These are phyloP conservation scores for Cryptus armator DNA, from an alignment of 2,888 invertebrate species.

Conservation along the genomic window DNA sequence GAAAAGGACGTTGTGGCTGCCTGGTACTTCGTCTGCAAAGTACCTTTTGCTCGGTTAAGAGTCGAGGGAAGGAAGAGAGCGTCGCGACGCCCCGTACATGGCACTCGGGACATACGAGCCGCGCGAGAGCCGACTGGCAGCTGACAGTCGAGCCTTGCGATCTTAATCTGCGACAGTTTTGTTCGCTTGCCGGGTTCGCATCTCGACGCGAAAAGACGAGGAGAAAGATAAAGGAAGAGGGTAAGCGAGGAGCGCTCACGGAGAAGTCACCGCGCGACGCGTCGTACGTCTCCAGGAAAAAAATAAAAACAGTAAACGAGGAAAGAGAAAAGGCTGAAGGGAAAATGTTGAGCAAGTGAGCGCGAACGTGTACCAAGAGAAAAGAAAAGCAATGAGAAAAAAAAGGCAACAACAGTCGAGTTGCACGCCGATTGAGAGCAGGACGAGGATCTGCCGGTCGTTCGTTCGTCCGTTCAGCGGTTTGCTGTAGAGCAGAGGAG, in stretches of 20 bases:
- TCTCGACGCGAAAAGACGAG: constrained; percentile 59
- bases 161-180: constrained; percentile 81
- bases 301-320: constrained; percentile 50
- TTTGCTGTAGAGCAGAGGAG: constrained; percentile 25
- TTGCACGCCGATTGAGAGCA: constrained; percentile 78
- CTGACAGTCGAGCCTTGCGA: constrained; percentile 82
- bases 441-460: constrained; percentile 76
- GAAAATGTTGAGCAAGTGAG: constrained; percentile 53
- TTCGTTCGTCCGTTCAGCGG: constrained; percentile 53
- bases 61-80: constrained; percentile 46
- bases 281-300: constrained; percentile 52
- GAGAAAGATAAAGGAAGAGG: constrained; percentile 44
- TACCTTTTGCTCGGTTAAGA: constrained; percentile 36
- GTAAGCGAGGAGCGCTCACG: neutral
- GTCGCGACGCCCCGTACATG: constrained; percentile 70
- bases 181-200: constrained; percentile 70
- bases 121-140: constrained; percentile 76
- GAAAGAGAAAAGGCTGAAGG: constrained; percentile 47
- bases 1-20: constrained; percentile 38
- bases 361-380: constrained; percentile 35
- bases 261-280: constrained; percentile 47
- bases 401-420: constrained; percentile 69
- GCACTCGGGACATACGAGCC: constrained; percentile 75
- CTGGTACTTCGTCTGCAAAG: constrained; percentile 19
- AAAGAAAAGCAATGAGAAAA: constrained; percentile 52